Conservation (phyloP, 1,140 invertebrate species). For the Holotrichia oblita region DNA sequence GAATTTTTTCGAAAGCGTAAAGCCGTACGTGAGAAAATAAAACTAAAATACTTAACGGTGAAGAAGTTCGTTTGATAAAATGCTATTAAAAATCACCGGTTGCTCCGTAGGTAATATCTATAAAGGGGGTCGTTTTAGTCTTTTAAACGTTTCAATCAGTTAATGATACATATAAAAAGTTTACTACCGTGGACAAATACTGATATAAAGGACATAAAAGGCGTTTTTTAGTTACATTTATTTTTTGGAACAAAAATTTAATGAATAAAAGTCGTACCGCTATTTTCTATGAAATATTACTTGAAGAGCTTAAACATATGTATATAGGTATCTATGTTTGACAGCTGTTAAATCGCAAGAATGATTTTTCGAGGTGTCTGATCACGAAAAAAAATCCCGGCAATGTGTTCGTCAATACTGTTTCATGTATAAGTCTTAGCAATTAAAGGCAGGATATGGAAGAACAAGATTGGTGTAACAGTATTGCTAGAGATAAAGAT, state of each 20-base stretch:
- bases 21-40: slow-evolving; percentile 26
- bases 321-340: no score
- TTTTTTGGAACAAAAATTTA: neutral
- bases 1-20: slow-evolving; percentile 9
- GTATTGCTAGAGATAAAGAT: no score
- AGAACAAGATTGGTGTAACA: no score
- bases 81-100: slow-evolving; percentile 8
- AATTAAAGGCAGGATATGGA: no score
- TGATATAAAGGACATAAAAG: slow-evolving; percentile 31
- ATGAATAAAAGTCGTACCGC: neutral
- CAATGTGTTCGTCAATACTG: no score
- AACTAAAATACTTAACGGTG: slow-evolving; percentile 6
- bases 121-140: slow-evolving; percentile 2
- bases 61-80: slow-evolving; percentile 1
- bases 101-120: neutral
- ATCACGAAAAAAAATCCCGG: no score
- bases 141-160: slow-evolving; percentile 25
- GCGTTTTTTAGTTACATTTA: neutral
- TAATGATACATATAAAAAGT: slow-evolving; percentile 30
- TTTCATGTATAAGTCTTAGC: no score
- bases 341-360: no score
- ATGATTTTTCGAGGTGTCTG: no score
- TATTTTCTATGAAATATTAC: no score
- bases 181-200: slow-evolving; percentile 9
- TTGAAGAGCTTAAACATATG: no score